Evolutionary conservation across 2,113 vertebrate species (phyloP).

Genomic region (Ophthalmolycus amberensis): DNA sequence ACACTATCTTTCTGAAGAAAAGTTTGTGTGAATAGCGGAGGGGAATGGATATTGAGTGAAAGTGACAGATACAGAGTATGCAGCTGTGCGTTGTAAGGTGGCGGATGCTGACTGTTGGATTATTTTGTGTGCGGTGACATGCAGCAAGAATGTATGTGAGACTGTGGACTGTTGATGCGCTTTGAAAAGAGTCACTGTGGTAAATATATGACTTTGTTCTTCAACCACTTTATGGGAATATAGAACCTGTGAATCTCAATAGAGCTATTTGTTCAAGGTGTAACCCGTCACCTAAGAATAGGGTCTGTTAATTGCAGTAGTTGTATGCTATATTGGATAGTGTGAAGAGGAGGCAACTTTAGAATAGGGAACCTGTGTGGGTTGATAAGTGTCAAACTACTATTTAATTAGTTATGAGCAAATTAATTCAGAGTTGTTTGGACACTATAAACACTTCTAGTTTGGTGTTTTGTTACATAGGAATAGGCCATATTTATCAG

Average conservation of each 20-base stretch:
- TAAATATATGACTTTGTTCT: neutral
- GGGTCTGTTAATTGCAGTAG: neutral
- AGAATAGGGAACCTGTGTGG: neutral
- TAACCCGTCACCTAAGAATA: neutral
- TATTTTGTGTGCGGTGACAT: conserved; percentile 59
- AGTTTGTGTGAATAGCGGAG: conserved; percentile 46
- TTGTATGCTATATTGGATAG: neutral
- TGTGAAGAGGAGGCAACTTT: neutral
- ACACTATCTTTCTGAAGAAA: conserved; percentile 48
- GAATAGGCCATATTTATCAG: neutral
- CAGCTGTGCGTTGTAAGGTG: conserved; percentile 46
- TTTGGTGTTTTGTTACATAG: neutral
- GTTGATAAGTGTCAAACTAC: neutral
- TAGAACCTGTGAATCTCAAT: no score
- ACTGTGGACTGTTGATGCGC: conserved; percentile 28
- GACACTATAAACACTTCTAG: neutral
- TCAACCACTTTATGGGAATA: no score
- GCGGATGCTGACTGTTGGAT: conserved; percentile 57
- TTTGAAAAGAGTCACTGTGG: conserved; percentile 33
- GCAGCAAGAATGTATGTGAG: conserved; percentile 36
- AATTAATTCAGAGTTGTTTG: neutral
- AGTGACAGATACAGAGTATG: conserved; percentile 40
- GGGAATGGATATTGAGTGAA: conserved; percentile 56
- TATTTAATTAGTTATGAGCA: neutral
- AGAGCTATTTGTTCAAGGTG: no score